These are phyloP conservation scores for Ptyas mucosa DNA, from an alignment of 2,113 vertebrate species.

Conservation along the genomic window DNA sequence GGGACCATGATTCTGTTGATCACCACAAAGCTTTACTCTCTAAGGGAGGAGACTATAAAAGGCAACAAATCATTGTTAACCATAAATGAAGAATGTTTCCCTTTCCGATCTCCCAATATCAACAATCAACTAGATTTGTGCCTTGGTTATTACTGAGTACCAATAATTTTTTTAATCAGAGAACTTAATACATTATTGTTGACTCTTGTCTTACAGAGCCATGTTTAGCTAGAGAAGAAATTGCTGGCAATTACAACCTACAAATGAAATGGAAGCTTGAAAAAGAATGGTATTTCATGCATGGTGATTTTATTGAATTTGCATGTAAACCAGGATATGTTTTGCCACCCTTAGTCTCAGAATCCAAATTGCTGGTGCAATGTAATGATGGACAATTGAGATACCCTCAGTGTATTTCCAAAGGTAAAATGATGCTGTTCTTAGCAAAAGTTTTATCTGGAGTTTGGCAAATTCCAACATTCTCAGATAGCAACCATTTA, in stretches of 20 bases:
- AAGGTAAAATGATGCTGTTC: constrained; percentile 57
- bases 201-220: constrained; percentile 63
- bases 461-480: neutral
- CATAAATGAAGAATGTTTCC: neutral
- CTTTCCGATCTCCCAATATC: neutral
- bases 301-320: constrained; percentile 75
- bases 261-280: constrained; percentile 69
- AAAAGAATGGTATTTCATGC: constrained; percentile 60
- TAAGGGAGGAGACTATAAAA: neutral
- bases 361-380: constrained; percentile 57
- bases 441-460: neutral
- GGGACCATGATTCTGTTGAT: neutral
- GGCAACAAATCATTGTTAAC: neutral
- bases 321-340: constrained; percentile 66
- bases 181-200: neutral
- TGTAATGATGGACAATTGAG: constrained; percentile 62
- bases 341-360: constrained; percentile 29
- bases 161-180: neutral
- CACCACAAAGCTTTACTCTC: neutral
- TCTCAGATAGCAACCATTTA: neutral
- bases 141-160: neutral
- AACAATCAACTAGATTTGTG: neutral
- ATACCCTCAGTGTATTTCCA: constrained; percentile 66
- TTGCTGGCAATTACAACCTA: constrained; percentile 62
- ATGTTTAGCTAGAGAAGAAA: constrained; percentile 50